These are phyloP conservation scores for Arothron firmamentum DNA, from an alignment of 2,113 vertebrate genomes.

Conservation along the genomic window DNA sequence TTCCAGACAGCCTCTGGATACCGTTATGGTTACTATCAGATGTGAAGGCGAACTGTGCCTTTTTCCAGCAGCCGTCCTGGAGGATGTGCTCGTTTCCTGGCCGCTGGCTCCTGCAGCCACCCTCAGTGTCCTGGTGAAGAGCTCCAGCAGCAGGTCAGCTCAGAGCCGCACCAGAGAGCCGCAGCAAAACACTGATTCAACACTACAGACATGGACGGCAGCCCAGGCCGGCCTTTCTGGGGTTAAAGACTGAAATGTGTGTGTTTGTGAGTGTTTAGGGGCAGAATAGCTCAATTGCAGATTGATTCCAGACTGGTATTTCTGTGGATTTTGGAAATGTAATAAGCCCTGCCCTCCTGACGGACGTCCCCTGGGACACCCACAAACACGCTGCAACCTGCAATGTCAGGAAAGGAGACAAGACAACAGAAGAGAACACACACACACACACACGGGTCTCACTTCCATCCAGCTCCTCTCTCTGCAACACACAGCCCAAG, in stretches of 20 bases:
- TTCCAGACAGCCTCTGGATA: conserved; percentile 42
- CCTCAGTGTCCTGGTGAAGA: conserved; percentile 69
- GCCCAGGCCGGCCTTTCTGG: conserved; percentile 30
- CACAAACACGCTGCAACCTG: conserved; percentile 43
- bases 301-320: conserved; percentile 75
- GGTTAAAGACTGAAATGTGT: conserved; percentile 56
- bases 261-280: conserved; percentile 38
- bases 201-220: conserved; percentile 64
- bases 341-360: conserved; percentile 49
- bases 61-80: conserved; percentile 24
- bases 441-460: background rate
- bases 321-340: conserved; percentile 49
- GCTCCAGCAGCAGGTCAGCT: conserved; percentile 70
- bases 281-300: conserved; percentile 46
- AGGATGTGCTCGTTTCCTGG: conserved; percentile 59
- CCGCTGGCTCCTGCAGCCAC: conserved; percentile 63
- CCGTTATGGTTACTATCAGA: conserved; percentile 8
- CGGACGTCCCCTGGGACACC: conserved; percentile 49
- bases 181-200: conserved; percentile 52
- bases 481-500: conserved; percentile 22
- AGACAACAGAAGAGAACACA: conserved; percentile 15
- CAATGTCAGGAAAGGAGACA: conserved; percentile 27
- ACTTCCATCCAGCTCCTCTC: conserved; percentile 1
- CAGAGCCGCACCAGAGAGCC: conserved; percentile 38
- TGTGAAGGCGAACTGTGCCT: conserved; percentile 34